These are phyloP conservation scores for Pteria penguin DNA, from an alignment of 2,888 invertebrate species.

Conservation along the genomic window DNA sequence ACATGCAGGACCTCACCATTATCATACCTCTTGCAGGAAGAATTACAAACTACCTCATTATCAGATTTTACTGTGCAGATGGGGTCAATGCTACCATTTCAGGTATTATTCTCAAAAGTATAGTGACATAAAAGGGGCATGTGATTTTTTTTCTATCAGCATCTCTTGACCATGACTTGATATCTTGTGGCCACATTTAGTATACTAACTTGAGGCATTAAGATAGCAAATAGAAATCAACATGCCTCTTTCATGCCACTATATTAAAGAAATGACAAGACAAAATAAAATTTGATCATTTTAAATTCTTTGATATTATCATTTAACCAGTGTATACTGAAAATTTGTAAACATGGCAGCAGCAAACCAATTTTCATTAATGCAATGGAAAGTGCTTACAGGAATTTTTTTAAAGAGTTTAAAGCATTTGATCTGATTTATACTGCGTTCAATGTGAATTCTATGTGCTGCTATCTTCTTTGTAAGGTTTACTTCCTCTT, in stretches of 20 bases:
- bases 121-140: too few species aligned
- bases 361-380: conserved; percentile 23
- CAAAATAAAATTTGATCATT: too few species aligned
- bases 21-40: conserved; percentile 9
- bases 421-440: conserved; percentile 39
- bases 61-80: not conserved
- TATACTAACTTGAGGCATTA: too few species aligned
- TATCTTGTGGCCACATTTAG: too few species aligned
- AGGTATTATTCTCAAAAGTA: too few species aligned
- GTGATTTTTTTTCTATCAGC: too few species aligned
- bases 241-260: too few species aligned
- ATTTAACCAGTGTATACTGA: conserved; percentile 17
- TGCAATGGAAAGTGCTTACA: conserved; percentile 8
- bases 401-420: conserved; percentile 28
- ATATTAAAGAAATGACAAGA: too few species aligned
- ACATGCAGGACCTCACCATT: too few species aligned
- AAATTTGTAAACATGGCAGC: conserved; percentile 19
- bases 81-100: conserved; percentile 1
- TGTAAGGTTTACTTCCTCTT: conserved; percentile 17
- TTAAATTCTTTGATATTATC: too few species aligned
- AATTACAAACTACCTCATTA: not conserved
- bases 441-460: conserved; percentile 28
- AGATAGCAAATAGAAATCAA: too few species aligned
- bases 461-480: conserved; percentile 25
- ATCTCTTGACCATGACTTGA: too few species aligned